Conservation (phyloP, 2,797 vertebrate species). For the Coregonus suidteri region DNA sequence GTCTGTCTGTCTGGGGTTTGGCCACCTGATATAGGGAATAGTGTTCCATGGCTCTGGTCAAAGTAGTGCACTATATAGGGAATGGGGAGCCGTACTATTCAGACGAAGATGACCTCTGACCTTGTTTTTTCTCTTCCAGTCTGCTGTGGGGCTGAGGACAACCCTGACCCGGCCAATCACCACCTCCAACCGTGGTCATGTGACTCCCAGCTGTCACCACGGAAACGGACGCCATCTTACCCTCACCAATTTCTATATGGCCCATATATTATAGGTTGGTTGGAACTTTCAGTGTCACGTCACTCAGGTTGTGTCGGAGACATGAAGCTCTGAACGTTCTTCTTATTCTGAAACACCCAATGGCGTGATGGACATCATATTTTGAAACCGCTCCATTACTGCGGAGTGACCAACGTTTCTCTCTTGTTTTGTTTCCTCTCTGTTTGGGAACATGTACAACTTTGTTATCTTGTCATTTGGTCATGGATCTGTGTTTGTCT, state of each 20-base stretch:
- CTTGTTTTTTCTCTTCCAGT: constrained; percentile 47
- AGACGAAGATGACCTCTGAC: constrained; percentile 6
- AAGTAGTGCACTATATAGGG: no score
- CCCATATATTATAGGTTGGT: not conserved
- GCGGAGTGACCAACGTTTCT: not conserved
- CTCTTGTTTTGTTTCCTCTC: not conserved
- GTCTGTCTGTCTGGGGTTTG: not conserved
- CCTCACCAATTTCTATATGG: not conserved
- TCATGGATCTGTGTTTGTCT: not conserved
- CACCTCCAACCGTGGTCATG: constrained; percentile 11
- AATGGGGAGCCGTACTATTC: not conserved
- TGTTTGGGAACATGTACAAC: not conserved
- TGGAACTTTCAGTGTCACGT: not conserved
- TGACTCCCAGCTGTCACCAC: constrained; percentile 19
- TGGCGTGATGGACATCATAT: no score
- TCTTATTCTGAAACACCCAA: not conserved
- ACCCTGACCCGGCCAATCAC: constrained; percentile 10
- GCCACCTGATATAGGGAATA: not conserved
- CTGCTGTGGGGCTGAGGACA: constrained; percentile 79
- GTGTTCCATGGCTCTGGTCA: no score
- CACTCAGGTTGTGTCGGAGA: not conserved
- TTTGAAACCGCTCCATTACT: not conserved
- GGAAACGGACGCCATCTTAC: constrained; percentile 51
- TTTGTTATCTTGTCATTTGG: not conserved
- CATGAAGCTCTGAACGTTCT: constrained; percentile 3